These are phyloP conservation scores for Sphinx pinastri DNA, from an alignment of 2,888 invertebrate species.

Conservation along the genomic window DNA sequence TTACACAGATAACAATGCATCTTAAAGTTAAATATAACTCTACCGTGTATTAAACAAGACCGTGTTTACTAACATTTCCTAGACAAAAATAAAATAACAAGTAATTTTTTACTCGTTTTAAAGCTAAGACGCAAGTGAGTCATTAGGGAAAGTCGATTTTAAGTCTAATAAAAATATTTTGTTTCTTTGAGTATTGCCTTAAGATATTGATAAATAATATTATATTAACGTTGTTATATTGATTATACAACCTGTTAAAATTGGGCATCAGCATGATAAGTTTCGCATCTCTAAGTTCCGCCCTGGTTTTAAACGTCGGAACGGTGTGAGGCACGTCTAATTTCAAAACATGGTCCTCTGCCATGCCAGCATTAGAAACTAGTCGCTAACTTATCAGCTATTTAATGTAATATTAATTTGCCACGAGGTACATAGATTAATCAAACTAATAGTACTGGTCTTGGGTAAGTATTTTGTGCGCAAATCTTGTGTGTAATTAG, in stretches of 20 bases:
- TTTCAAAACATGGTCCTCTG: conserved; percentile 29
- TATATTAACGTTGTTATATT: not conserved
- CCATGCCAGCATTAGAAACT: conserved; percentile 34
- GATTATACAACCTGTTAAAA: not conserved
- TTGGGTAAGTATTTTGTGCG: not conserved
- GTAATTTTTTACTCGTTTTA: too few species aligned
- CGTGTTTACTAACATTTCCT: too few species aligned
- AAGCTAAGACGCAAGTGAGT: too few species aligned
- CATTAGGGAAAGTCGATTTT: too few species aligned
- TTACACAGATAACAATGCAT: too few species aligned
- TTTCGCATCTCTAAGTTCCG: not conserved
- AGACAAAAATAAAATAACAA: too few species aligned
- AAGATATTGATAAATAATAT: not conserved
- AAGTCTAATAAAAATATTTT: not conserved
- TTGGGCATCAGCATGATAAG: not conserved
- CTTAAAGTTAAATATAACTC: too few species aligned
- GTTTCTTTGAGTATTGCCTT: not conserved
- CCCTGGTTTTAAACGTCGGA: conserved; percentile 21
- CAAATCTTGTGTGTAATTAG: conserved; percentile 1
- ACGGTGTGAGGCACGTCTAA: conserved; percentile 26
- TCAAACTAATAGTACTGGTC: conserved; percentile 30
- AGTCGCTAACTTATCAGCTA: conserved; percentile 36
- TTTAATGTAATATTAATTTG: conserved; percentile 30
- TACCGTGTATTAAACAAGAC: too few species aligned
- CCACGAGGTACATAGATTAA: conserved; percentile 31